phyloP scores from a whole-genome alignment of 2,888 invertebrate genomes.

The Ectemnius continuus region DNA sequence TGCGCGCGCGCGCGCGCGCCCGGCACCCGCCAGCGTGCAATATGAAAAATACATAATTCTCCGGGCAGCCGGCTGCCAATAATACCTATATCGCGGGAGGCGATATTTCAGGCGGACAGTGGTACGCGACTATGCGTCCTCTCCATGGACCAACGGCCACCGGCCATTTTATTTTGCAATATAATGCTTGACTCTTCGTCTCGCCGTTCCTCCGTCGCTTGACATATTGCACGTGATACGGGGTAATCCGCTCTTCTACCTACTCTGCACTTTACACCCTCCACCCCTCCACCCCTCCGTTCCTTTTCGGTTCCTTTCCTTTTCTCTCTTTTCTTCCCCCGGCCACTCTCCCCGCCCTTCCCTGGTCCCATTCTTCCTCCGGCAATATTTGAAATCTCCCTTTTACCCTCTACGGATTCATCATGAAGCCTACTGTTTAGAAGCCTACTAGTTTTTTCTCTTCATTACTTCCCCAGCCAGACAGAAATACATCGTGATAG shows the following conservation, averaged over 20 bases:
- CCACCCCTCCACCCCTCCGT: neutral
- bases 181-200: constrained; percentile 61
- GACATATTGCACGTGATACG: constrained; percentile 64
- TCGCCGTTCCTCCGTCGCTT: constrained; percentile 47
- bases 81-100: constrained; percentile 46
- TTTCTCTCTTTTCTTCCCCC: neutral
- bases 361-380: neutral
- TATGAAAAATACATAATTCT: constrained; percentile 60
- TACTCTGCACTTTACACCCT: constrained; percentile 47
- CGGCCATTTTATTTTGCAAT: constrained; percentile 61
- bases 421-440: too few species aligned
- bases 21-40: constrained; percentile 11
- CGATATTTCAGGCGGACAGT: constrained; percentile 51
- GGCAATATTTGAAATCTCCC: neutral
- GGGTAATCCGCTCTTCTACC: constrained; percentile 59
- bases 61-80: constrained; percentile 48
- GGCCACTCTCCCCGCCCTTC: neutral
- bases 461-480: too few species aligned
- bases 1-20: too few species aligned
- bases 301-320: too few species aligned
- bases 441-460: too few species aligned
- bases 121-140: neutral
- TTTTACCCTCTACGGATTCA: too few species aligned
- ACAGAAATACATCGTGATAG: too few species aligned
- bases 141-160: constrained; percentile 31